Base-by-base conservation (phyloP, 1,140 invertebrate genomes). In the Antheraea pernyi region DNA sequence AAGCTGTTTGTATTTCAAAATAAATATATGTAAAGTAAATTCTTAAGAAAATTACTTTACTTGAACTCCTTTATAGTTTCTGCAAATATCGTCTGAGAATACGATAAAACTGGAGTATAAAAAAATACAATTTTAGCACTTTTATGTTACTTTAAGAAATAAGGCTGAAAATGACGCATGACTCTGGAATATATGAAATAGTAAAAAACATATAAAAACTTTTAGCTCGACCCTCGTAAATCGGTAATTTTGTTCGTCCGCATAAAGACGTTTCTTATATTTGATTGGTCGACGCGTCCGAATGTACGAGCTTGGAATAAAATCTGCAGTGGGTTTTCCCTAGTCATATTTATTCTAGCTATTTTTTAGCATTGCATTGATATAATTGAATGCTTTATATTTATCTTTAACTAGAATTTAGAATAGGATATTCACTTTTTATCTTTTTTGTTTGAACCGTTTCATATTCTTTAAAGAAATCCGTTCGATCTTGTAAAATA, bases 121-220 rank as follows among this genome's bases (percentile, higher is more conserved):
- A 16, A 53, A 53, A n/a, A 53, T 6, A 53, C 6, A 53, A 53
- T 53, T 53, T 53, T 53, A 16, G 46, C 46, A 6, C 2, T 53
- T 53, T 53, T 53, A 53, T n/a, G 46, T 53, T 53, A 53, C 46
- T 16, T 53, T 53, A 53, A 53, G 46, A 53, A 53, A 53, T 53
- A 53, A 53, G 46, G 7, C 46, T 53, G 46, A 13, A 16, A 61
- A 22, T 61, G 59, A 61, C 59, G 58, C 19, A 13, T 59, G 58
- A 42, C 58, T 59, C 58, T 16, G 30, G 30, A 36, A 61, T 61
- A 61, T 61, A 61, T 61, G 46, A 22, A 63, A 63, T 63, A 63
- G 61, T 36, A 63, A 63, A 63, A 63, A 36, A 37, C 61, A 63
- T 36, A 36, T 63, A 63, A 63, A 63, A 63, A 63, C 61, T 63